Evolutionary conservation across 2,797 vertebrate genomes (phyloP).

Genomic region (Gymnoscopelus braueri): DNA sequence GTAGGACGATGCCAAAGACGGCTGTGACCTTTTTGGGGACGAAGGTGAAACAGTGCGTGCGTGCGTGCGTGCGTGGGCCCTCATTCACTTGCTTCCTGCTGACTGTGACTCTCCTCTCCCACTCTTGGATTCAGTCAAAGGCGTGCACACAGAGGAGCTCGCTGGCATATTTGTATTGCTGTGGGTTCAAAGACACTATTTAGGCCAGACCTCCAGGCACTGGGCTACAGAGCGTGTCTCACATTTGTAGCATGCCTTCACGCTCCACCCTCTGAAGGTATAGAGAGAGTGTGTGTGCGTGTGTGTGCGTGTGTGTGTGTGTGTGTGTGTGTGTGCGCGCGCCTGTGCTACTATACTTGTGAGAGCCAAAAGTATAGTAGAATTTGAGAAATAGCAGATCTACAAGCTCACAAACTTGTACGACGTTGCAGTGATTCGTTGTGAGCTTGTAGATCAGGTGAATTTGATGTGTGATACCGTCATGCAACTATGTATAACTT

Average conservation of each 20-base stretch:
- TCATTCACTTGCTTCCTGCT: background rate
- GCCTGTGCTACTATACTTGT: no score
- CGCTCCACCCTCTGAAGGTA: slow-evolving; percentile 16
- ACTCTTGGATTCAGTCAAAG: slow-evolving; percentile 10
- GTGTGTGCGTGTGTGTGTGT: slow-evolving; percentile 23
- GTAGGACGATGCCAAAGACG: background rate
- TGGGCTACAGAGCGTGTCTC: slow-evolving; percentile 42
- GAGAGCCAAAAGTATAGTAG: no score
- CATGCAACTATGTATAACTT: no score
- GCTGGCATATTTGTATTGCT: slow-evolving; percentile 38
- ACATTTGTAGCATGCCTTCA: slow-evolving; percentile 48
- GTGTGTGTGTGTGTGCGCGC: background rate
- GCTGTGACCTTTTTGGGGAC: background rate
- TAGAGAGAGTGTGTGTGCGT: slow-evolving; percentile 23
- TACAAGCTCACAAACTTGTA: no score
- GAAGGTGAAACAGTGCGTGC: background rate
- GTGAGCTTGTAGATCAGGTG: no score
- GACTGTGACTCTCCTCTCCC: background rate
- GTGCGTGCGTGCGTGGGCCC: background rate
- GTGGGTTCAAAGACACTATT: slow-evolving; percentile 50
- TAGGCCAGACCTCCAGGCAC: slow-evolving; percentile 27
- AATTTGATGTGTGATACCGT: no score
- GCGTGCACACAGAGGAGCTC: slow-evolving; percentile 34
- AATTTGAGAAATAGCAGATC: no score
- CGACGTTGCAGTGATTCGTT: no score